phyloP scores from a whole-genome alignment of 2,888 invertebrate species.

The Apodemia zela region DNA sequence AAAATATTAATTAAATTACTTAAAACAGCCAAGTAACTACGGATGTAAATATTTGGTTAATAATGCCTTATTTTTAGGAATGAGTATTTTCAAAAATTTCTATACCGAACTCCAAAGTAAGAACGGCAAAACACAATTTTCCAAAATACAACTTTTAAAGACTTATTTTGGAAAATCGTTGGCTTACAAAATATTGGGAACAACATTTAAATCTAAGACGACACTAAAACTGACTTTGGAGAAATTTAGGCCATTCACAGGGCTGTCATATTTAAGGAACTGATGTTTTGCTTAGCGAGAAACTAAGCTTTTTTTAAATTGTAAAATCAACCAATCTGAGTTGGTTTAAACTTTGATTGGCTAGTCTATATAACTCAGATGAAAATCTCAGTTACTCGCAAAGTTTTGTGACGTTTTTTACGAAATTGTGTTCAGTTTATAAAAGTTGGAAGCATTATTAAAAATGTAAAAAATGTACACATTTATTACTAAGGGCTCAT shows the following conservation, averaged over 20 bases:
- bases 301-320: not conserved
- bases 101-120: conserved; percentile 54
- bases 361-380: not conserved
- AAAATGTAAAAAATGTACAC: not conserved
- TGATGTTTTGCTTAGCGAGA: not conserved
- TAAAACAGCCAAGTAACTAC: conserved; percentile 78
- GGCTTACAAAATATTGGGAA: conserved; percentile 73
- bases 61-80: conserved; percentile 74
- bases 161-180: conserved; percentile 51
- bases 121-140: conserved; percentile 53
- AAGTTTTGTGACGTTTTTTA: not conserved
- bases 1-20: conserved; percentile 75
- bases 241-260: conserved; percentile 1
- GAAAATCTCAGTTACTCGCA: not conserved
- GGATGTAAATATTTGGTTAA: conserved; percentile 75
- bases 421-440: not conserved
- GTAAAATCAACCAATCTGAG: not conserved
- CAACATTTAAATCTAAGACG: conserved; percentile 67
- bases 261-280: conserved; percentile 10
- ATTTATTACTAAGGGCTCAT: not conserved
- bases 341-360: not conserved
- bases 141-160: conserved; percentile 42
- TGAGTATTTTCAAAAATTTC: conserved; percentile 71
- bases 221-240: conserved; percentile 38
- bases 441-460: not conserved